Conservation (phyloP, 2,888 invertebrate genomes). For the Xanthorhoe designata region DNA sequence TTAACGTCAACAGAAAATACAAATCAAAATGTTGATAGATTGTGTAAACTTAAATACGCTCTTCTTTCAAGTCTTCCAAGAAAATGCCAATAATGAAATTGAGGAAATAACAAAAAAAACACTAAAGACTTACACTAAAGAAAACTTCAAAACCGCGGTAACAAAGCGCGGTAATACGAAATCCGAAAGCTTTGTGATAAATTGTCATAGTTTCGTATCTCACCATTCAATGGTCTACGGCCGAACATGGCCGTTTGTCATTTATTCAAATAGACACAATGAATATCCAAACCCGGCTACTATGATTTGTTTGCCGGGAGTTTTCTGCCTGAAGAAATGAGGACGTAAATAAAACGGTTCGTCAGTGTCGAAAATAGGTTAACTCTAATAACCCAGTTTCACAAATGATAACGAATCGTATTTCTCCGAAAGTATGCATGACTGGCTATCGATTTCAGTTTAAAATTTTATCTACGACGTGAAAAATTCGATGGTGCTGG, state of each 20-base stretch:
- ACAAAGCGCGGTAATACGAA: slow-evolving; percentile 14
- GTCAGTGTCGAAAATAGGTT: neutral
- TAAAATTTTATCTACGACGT: neutral
- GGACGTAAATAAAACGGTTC: slow-evolving; percentile 4
- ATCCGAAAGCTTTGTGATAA: slow-evolving; percentile 34
- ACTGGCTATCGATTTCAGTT: neutral
- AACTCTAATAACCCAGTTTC: neutral
- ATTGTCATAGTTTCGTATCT: slow-evolving; percentile 31
- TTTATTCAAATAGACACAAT: slow-evolving; percentile 27
- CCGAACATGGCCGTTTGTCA: slow-evolving; percentile 37
- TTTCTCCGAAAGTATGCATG: neutral
- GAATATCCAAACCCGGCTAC: slow-evolving; percentile 1
- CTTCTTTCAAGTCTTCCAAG: neutral
- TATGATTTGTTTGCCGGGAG: slow-evolving; percentile 27
- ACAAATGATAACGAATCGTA: neutral
- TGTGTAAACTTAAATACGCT: no score
- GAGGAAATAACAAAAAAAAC: neutral
- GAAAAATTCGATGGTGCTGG: neutral
- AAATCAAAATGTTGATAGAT: neutral
- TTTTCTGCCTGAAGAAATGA: slow-evolving; percentile 6
- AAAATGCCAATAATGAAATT: neutral
- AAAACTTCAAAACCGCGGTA: slow-evolving; percentile 20
- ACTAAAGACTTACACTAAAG: no score
- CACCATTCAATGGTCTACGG: slow-evolving; percentile 29
- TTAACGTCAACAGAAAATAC: neutral